A percentile compares a stretch with the other conserved stretches of the same genome.
Conservation (phyloP, 2,797 vertebrate species). For the Mus caroli region DNA sequence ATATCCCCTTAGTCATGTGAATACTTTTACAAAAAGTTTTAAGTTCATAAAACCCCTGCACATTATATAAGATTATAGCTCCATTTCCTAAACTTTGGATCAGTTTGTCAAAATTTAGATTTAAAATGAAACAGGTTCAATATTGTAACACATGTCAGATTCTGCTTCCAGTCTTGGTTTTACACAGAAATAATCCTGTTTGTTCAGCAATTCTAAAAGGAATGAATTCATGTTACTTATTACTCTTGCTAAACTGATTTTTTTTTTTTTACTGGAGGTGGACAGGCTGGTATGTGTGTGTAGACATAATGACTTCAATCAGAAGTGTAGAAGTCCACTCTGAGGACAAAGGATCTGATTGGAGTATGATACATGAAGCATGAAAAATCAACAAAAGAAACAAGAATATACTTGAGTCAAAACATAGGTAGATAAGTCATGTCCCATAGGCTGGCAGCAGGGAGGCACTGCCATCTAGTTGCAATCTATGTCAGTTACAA, state of each 20-base stretch:
- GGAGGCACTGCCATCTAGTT: rapidly evolving
- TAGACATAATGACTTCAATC: not conserved
- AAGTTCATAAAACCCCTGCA: not conserved
- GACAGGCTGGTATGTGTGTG: not conserved
- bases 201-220: not conserved
- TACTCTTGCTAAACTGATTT: not conserved
- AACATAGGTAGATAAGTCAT: not conserved
- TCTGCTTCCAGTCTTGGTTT: not conserved
- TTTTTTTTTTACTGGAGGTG: not conserved
- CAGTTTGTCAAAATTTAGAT: not conserved
- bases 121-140: not conserved
- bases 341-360: not conserved
- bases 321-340: not conserved
- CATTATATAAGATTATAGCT: not conserved
- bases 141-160: not conserved
- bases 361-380: not conserved
- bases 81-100: not conserved
- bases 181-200: not conserved
- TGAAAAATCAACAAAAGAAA: not conserved
- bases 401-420: not conserved
- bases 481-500: not conserved
- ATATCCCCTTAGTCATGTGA: not conserved
- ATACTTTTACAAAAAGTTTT: not conserved
- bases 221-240: not conserved
- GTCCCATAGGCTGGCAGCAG: not conserved